These are phyloP conservation scores for Conchocele bisecta DNA, from an alignment of 2,888 invertebrate genomes.

Conservation along the genomic window DNA sequence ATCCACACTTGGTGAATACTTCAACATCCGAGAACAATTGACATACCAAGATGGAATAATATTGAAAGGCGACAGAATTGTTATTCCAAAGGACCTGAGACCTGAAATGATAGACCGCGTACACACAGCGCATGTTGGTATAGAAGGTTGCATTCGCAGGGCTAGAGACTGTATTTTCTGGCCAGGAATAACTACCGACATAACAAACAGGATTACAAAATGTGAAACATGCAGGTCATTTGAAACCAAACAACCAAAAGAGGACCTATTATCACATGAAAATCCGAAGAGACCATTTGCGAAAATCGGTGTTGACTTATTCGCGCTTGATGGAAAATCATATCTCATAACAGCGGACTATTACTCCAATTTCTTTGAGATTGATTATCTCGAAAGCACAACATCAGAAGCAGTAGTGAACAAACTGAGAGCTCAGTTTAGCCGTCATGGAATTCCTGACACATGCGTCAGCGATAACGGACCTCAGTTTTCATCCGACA, in stretches of 20 bases:
- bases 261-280: slow-evolving; percentile 5
- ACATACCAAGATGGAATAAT: no score
- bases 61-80: no score
- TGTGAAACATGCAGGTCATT: neutral
- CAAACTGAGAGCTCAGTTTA: slow-evolving; percentile 9
- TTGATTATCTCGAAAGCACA: neutral
- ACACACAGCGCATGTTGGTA: no score
- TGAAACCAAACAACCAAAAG: neutral
- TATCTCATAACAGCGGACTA: slow-evolving; percentile 20
- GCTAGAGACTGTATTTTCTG: neutral
- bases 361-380: slow-evolving; percentile 5
- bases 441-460: slow-evolving; percentile 15
- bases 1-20: no score
- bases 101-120: no score
- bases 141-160: neutral
- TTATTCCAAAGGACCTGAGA: no score
- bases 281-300: slow-evolving; percentile 16
- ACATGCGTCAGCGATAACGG: slow-evolving; percentile 27
- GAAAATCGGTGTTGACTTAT: slow-evolving; percentile 19
- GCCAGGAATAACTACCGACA: slow-evolving; percentile 1
- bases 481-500: slow-evolving; percentile 24
- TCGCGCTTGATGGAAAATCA: neutral
- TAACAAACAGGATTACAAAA: neutral
- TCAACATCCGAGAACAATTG: no score
- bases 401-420: slow-evolving; percentile 5